A percentile compares a stretch with the other conserved stretches of the same genome.
Evolutionary conservation across 1,140 invertebrate species (phyloP).

Genomic region (Eufriesea mexicana): DNA sequence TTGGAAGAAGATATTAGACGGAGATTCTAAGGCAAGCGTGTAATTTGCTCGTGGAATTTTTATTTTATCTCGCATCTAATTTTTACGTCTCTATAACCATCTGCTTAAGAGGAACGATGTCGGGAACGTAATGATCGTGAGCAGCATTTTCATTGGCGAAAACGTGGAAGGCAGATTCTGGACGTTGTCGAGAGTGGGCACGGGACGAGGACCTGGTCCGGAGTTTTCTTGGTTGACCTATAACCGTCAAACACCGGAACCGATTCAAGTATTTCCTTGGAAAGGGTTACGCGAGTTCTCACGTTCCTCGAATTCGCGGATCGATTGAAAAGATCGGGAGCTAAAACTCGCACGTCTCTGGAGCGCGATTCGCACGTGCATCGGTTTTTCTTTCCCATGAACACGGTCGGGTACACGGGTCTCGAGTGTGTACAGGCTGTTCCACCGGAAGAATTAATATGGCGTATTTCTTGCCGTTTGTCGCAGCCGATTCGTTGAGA

Average conservation of each 20-base stretch:
- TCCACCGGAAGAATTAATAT: constrained; percentile 39
- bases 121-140: neutral
- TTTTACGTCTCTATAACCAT: neutral
- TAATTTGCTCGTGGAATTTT: neutral
- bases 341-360: neutral
- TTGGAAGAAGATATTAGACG: neutral
- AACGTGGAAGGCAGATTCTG: constrained; percentile 11
- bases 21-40: neutral
- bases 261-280: constrained; percentile 11
- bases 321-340: constrained; percentile 44
- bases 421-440: constrained; percentile 3
- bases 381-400: neutral
- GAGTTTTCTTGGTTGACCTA: constrained; percentile 12
- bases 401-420: constrained; percentile 10
- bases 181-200: neutral
- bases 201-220: neutral
- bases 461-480: constrained; percentile 29
- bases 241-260: neutral
- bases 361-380: constrained; percentile 33
- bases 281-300: neutral
- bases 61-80: neutral
- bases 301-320: constrained; percentile 36
- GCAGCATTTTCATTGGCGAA: neutral
- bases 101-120: neutral
- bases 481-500: constrained; percentile 7